phyloP scores from a whole-genome alignment of 2,888 invertebrate genomes.

The Strigamia transsilvanica region DNA sequence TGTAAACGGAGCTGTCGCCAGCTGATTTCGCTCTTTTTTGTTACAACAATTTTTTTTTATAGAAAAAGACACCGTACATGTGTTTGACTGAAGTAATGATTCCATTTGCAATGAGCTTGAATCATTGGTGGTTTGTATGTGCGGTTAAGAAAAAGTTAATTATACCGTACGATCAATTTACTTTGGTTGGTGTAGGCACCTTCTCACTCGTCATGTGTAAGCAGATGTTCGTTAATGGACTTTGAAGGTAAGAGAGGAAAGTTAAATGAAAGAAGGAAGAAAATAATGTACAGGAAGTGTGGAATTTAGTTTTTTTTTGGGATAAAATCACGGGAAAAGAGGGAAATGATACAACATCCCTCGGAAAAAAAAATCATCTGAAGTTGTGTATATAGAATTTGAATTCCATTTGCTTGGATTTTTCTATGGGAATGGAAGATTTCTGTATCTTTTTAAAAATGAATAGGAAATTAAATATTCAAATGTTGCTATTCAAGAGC shows the following conservation, averaged over 20 bases:
- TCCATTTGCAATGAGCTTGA: slow-evolving; percentile 39
- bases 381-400: background rate
- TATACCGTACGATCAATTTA: slow-evolving; percentile 45
- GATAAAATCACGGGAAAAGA: no score
- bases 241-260: slow-evolving; percentile 31
- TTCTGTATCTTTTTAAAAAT: slow-evolving; percentile 9
- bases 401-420: slow-evolving; percentile 26
- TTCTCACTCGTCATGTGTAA: background rate
- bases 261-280: background rate
- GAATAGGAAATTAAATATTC: slow-evolving; percentile 46
- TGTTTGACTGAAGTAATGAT: background rate
- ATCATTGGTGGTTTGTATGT: slow-evolving; percentile 18
- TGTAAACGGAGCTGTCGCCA: slow-evolving; percentile 31
- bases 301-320: no score
- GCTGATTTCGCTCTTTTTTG: background rate
- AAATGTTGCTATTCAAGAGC: background rate
- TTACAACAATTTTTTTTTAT: background rate
- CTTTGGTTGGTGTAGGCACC: slow-evolving; percentile 46
- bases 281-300: background rate
- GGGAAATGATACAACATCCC: no score
- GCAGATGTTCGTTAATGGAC: slow-evolving; percentile 40
- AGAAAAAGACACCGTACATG: background rate
- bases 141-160: slow-evolving; percentile 49
- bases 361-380: no score
- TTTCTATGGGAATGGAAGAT: background rate